Base-by-base conservation (phyloP, 2,797 vertebrate genomes). In the Myotis planiceps region DNA sequence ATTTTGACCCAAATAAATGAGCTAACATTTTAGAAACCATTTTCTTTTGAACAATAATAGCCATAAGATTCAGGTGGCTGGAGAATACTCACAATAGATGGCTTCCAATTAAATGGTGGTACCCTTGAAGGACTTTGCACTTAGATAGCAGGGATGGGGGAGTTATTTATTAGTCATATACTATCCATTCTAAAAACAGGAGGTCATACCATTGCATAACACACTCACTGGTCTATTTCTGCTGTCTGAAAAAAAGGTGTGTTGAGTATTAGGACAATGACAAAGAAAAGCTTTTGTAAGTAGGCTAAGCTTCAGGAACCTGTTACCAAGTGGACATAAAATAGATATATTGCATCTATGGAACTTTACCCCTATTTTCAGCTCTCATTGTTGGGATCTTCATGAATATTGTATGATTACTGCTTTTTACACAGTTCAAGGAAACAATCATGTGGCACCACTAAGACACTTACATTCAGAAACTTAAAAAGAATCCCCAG, bases 51-150 rank as follows among this genome's bases (percentile, higher is more conserved):
- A 86, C 5, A 32, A 29, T 80, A 96, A 66, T 10, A 88, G 58
- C 15, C 93, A 80, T 76, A 96, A 80, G 65, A 94, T 80, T 80
- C 49, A 88, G 25, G 49, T 92, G 65, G 8, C 71, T 95, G 29
- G 10, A 91, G 55, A 96, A 66, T 72, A 58, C 3, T 81, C 66
- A 75, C 23, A 80, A 86, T 45, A 12, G 37, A 93, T 80, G 45
- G 42, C 14, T 90, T 97, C 69, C 58, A 93, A 93, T 96, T 96
- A 95, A 96, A 91, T 74, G 71, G 13, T 58, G 76, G 80, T 23
- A 34, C 14, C 34, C 69, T 29, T 66, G 76, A 95, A 71, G 75
- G 71, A 4, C 27, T 94, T 96, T 94, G 21, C 90, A 18, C 71
- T 85, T 75, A 90, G 76, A 49, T 42, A 88, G 10, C 49, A 85